Evolutionary conservation across 1,140 invertebrate genomes (phyloP), one percentile per base, ranked within the genome.

Genomic region (Conus ventricosus): DNA sequence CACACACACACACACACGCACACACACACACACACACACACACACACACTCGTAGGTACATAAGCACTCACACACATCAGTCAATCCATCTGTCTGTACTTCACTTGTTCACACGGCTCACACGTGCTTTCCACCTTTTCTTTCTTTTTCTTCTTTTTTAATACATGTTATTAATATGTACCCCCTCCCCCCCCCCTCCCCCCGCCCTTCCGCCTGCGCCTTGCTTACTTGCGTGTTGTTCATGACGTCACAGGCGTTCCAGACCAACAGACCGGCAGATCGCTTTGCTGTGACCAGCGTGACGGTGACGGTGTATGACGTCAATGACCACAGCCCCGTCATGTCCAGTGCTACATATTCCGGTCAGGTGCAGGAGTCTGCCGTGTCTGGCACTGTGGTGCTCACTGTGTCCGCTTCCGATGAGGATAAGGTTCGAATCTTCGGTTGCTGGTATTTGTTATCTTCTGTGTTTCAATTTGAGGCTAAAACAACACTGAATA

Each of bases 281-380:
- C 87, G 90, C 17, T 78, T 75, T 53, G 83, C 39, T 39, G 76
- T 87, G 25, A 78, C 88, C 20, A 75, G 71, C 10, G 83, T 91
- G 54, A 67, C 75, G 17, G 82, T 92, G 51, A 91, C 88, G 75
- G 87, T 92, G 6, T 53, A 67, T 39, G 90, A 90, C 67, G 63
- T 90, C 63, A 91, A 91, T 71, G 85, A 91, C 75, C 78, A 90
- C 88, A 55, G 20, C 4, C 90, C 90, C 27, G 57, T 86, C 71
- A 88, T 91, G 88, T 75, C 57, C 25, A 23, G 63, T 10, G 17
- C 11, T 27, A n/a, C 83, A 6, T 91, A 91, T 53, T 63, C 57
- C 4, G 87, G 63, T 11, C 60, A 25, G 57, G 84, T 91, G 53
- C 63, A 27, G n/a, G 90, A 91, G 71, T 53, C 25, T 6, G 75